phyloP scores from a whole-genome alignment of 2,797 vertebrate species.

The Enteromius treurensis region DNA sequence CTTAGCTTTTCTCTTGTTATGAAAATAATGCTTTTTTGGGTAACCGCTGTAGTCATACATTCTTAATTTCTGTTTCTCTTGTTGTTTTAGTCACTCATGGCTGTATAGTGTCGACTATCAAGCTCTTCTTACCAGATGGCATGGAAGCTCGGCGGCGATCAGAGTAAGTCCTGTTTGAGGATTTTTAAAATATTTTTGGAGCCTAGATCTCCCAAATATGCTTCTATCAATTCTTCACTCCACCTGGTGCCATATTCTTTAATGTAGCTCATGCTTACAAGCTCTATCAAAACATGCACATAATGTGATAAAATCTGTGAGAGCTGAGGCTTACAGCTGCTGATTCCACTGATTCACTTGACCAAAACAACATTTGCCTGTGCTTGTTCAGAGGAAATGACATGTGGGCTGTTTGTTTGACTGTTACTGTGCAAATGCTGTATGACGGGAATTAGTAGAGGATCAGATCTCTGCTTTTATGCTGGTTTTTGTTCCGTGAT shows the following conservation, averaged over 20 bases:
- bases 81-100: slow-evolving; percentile 94
- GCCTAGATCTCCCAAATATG: background rate
- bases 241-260: background rate
- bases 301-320: slow-evolving; percentile 32
- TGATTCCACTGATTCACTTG: background rate
- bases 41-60: background rate
- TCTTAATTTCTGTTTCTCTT: slow-evolving; percentile 39
- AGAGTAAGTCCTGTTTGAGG: slow-evolving; percentile 85
- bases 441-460: background rate
- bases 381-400: slow-evolving; percentile 15
- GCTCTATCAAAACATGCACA: background rate
- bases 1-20: background rate
- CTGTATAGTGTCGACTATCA: slow-evolving; percentile 98
- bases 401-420: slow-evolving; percentile 8
- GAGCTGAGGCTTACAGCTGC: slow-evolving; percentile 14
- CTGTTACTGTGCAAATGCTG: background rate
- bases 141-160: slow-evolving; percentile 95
- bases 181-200: background rate
- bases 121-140: slow-evolving; percentile 98
- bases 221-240: background rate
- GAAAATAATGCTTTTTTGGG: background rate
- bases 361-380: background rate
- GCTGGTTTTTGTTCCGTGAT: background rate
- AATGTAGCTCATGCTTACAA: background rate
- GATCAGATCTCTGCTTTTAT: background rate